Percentiles rank a stretch among this genome's conserved stretches.
phyloP scores from a whole-genome alignment of 2,888 invertebrate genomes.

The Hydraecia micacea region DNA sequence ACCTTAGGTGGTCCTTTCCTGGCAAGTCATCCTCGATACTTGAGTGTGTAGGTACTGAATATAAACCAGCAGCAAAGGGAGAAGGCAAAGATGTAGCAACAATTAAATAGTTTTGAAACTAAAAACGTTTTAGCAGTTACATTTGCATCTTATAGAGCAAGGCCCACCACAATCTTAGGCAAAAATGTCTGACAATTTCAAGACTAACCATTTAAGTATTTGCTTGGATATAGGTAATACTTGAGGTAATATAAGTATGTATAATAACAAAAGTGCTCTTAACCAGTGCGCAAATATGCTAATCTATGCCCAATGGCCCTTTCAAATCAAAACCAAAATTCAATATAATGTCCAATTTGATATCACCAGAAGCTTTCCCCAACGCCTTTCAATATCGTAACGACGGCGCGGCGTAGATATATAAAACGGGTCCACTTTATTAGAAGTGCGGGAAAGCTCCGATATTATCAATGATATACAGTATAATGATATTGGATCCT shows the following conservation, averaged over 20 bases:
- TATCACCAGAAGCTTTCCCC: conserved; percentile 31
- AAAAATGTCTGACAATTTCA: not conserved
- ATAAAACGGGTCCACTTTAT: conserved; percentile 20
- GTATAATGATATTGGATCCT: conserved; percentile 16
- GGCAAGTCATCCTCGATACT: not conserved
- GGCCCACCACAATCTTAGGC: too few relatives aligned
- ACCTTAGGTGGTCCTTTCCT: too few relatives aligned
- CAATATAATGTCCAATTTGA: not conserved
- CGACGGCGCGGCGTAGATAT: not conserved
- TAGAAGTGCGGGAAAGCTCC: conserved; percentile 27
- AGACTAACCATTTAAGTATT: not conserved
- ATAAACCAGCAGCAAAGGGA: not conserved
- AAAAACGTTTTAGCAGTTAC: not conserved
- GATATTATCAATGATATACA: conserved; percentile 26
- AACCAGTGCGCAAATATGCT: not conserved
- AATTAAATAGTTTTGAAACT: not conserved
- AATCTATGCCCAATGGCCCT: not conserved
- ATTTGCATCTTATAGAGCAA: not conserved
- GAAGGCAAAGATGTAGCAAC: not conserved
- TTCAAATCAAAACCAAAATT: conserved; percentile 4
- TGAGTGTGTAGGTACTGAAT: not conserved
- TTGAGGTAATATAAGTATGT: not conserved
- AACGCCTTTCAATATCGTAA: conserved; percentile 26
- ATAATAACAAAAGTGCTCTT: not conserved
- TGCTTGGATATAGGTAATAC: not conserved